These are phyloP conservation scores for Phenacoccus solenopsis DNA, from an alignment of 1,140 invertebrate species.

Conservation along the genomic window DNA sequence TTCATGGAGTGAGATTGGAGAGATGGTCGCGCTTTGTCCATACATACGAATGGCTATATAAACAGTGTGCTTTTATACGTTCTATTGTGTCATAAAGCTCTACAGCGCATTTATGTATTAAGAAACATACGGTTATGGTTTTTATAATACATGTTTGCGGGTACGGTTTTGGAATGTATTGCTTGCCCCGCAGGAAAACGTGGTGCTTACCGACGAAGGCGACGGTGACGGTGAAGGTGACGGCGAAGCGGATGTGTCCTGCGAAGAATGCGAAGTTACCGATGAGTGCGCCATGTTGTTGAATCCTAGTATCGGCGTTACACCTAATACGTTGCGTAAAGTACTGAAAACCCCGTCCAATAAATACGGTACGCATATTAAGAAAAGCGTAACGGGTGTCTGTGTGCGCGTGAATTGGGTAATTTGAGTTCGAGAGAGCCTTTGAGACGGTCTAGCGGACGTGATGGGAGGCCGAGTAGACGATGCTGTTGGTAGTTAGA, in stretches of 20 bases:
- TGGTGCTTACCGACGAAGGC: slow-evolving; percentile 34
- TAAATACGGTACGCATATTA: slow-evolving; percentile 21
- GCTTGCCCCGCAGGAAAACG: slow-evolving; percentile 38
- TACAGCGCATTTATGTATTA: too few species aligned
- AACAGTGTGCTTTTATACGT: neutral
- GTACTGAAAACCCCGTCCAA: slow-evolving; percentile 22
- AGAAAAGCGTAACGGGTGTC: neutral
- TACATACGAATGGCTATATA: neutral
- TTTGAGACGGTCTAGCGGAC: too few species aligned
- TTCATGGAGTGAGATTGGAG: too few species aligned
- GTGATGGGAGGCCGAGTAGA: too few species aligned
- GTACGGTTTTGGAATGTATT: slow-evolving; percentile 24
- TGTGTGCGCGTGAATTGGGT: neutral
- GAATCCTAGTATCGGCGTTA: slow-evolving; percentile 38
- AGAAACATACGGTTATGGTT: neutral
- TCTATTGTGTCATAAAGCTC: too few species aligned
- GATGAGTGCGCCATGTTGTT: slow-evolving; percentile 76
- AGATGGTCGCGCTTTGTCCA: neutral
- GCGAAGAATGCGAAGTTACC: slow-evolving; percentile 48
- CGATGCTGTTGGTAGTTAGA: too few species aligned
- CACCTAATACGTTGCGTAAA: slow-evolving; percentile 21
- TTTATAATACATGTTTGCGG: neutral
- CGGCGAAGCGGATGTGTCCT: slow-evolving; percentile 45
- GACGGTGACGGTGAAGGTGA: slow-evolving; percentile 42
- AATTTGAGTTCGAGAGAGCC: too few species aligned